These are phyloP conservation scores for Drosophila fuyamai DNA, from an alignment of 1,140 invertebrate genomes.

Conservation along the genomic window DNA sequence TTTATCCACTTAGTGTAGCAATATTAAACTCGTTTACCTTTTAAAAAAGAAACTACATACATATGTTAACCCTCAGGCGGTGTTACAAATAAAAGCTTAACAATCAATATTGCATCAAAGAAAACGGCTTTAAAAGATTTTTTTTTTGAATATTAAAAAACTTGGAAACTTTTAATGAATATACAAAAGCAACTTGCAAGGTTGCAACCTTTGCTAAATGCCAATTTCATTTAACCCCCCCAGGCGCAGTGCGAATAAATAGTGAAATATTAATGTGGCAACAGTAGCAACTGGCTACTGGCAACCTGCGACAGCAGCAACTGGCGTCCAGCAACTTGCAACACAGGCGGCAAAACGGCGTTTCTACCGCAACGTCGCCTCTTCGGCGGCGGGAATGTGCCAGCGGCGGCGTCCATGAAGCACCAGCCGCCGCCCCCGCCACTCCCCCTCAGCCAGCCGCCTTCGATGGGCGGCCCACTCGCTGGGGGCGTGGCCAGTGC, in stretches of 20 bases:
- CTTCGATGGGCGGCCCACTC: slow-evolving; percentile 29
- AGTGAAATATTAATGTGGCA: slow-evolving; percentile 12
- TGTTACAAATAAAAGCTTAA: no score
- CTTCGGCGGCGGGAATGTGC: slow-evolving; percentile 65
- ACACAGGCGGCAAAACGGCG: slow-evolving; percentile 64
- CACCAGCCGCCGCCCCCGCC: slow-evolving; percentile 61
- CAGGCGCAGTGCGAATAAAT: neutral
- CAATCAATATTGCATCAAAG: no score
- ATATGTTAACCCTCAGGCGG: no score
- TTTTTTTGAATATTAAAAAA: no score
- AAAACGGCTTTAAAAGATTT: no score
- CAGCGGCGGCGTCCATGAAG: slow-evolving; percentile 47
- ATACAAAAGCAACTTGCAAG: neutral
- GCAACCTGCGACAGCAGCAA: slow-evolving; percentile 6
- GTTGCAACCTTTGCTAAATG: slow-evolving; percentile 7
- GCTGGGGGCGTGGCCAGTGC: slow-evolving; percentile 43
- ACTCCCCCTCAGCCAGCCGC: slow-evolving; percentile 56
- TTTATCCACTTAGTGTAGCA: no score
- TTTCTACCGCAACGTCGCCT: slow-evolving; percentile 73
- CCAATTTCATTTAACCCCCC: slow-evolving; percentile 7
- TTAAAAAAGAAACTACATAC: no score
- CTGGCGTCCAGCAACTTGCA: slow-evolving; percentile 17
- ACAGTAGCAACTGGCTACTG: slow-evolving; percentile 3
- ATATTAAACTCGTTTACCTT: no score
- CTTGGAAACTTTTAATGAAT: no score